Conservation (phyloP, 2,888 invertebrate genomes). For the Marasmarcha lunaedactyla region DNA sequence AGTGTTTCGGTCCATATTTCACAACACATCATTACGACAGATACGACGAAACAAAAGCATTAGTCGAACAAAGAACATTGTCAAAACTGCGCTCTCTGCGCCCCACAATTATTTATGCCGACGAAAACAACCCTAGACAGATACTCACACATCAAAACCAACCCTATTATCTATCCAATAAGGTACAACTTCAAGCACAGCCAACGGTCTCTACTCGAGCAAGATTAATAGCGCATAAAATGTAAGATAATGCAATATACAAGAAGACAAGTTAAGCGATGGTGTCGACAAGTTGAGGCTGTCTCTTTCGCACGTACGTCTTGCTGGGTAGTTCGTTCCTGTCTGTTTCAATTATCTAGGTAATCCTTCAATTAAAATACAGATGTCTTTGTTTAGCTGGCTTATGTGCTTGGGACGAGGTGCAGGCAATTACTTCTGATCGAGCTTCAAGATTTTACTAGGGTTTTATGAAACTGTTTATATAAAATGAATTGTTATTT, state of each 20-base stretch:
- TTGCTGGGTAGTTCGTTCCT: conserved; percentile 27
- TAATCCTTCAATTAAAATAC: conserved; percentile 77
- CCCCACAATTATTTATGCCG: neutral
- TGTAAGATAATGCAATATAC: conserved; percentile 72
- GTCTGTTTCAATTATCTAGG: conserved; percentile 75
- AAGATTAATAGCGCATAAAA: conserved; percentile 70
- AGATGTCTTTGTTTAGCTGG: conserved; percentile 61
- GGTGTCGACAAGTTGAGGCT: conserved; percentile 33
- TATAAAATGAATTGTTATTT: neutral
- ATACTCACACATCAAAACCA: conserved; percentile 7
- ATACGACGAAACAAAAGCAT: too few species aligned
- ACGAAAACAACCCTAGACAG: conserved; percentile 14
- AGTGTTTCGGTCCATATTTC: too few species aligned
- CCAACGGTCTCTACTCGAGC: conserved; percentile 22
- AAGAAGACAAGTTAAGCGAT: conserved; percentile 69
- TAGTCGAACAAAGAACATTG: neutral
- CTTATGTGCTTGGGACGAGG: conserved; percentile 43
- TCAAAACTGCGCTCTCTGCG: neutral
- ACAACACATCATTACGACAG: too few species aligned
- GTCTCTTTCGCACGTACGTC: conserved; percentile 36
- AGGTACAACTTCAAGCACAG: neutral
- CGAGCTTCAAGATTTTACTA: conserved; percentile 8
- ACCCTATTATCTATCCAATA: neutral
- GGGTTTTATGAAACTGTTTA: neutral
- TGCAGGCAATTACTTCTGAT: conserved; percentile 54